phyloP scores from a whole-genome alignment of 2,888 invertebrate genomes.

The Julus scanicus region DNA sequence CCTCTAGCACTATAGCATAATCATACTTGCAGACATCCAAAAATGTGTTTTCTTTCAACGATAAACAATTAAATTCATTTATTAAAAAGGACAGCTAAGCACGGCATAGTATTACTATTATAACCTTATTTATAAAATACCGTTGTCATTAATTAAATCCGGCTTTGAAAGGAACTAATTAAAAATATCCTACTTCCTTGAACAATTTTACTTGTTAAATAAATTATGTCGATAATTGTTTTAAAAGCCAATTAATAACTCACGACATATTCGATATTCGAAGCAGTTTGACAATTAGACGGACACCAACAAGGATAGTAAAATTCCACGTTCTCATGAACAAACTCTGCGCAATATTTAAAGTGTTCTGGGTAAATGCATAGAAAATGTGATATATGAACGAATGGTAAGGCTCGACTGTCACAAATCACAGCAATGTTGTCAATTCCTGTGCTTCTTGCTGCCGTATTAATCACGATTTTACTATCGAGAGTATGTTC shows the following conservation, averaged over 20 bases:
- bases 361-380: too few species aligned
- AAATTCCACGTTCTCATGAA: too few species aligned
- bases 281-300: background rate
- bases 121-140: too few species aligned
- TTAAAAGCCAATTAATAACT: background rate
- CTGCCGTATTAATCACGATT: background rate
- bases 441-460: background rate
- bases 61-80: too few species aligned
- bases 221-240: background rate
- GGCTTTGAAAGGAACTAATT: background rate
- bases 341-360: too few species aligned
- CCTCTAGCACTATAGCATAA: too few species aligned
- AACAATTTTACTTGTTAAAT: background rate
- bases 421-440: conserved; percentile 9
- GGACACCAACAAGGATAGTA: background rate
- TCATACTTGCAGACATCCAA: too few species aligned
- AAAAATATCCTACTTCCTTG: background rate
- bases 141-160: background rate
- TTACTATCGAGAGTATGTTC: background rate
- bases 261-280: background rate
- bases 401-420: background rate
- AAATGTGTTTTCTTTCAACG: too few species aligned
- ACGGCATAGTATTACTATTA: too few species aligned
- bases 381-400: too few species aligned
- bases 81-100: too few species aligned